Percentiles rank a stretch among this genome's conserved stretches.
These are phyloP conservation scores for Lepidurus couesii DNA, from an alignment of 1,140 invertebrate genomes.

Conservation along the genomic window DNA sequence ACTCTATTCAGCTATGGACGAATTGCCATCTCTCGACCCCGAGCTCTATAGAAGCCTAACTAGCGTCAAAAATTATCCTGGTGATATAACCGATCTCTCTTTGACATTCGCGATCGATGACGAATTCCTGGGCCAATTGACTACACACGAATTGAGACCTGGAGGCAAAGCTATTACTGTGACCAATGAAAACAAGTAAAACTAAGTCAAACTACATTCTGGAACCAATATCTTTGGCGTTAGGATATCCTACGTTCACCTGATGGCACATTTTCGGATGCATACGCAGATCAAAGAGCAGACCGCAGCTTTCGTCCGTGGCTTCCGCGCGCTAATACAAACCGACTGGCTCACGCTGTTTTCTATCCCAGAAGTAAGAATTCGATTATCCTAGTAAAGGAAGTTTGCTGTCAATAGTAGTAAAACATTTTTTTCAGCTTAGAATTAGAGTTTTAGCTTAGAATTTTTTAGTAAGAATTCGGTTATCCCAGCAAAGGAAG, in stretches of 20 bases:
- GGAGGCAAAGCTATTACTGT: slow-evolving; percentile 88
- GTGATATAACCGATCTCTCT: slow-evolving; percentile 65
- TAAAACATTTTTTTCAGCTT: slow-evolving; percentile 22
- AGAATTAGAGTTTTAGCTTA: neutral
- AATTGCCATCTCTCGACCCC: slow-evolving; percentile 90
- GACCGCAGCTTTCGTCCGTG: slow-evolving; percentile 89
- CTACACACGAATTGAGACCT: slow-evolving; percentile 84
- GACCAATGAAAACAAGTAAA: slow-evolving; percentile 93
- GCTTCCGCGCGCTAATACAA: slow-evolving; percentile 92
- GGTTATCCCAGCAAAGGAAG: neutral
- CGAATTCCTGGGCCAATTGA: slow-evolving; percentile 84
- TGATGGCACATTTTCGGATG: slow-evolving; percentile 98
- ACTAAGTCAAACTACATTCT: slow-evolving; percentile 24
- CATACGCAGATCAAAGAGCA: slow-evolving; percentile 95
- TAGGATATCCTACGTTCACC: slow-evolving; percentile 93
- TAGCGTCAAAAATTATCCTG: slow-evolving; percentile 83
- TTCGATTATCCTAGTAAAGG: neutral
- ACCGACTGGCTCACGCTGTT: slow-evolving; percentile 92
- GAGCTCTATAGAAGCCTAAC: slow-evolving; percentile 94
- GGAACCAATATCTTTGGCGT: neutral
- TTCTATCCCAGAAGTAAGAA: slow-evolving; percentile 83
- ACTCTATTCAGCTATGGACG: slow-evolving; percentile 92
- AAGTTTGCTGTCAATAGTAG: slow-evolving; percentile 14
- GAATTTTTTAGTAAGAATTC: neutral
- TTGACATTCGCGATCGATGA: slow-evolving; percentile 96